Evolutionary conservation across 2,797 vertebrate genomes (phyloP).

Genomic region (Agapornis canus): DNA sequence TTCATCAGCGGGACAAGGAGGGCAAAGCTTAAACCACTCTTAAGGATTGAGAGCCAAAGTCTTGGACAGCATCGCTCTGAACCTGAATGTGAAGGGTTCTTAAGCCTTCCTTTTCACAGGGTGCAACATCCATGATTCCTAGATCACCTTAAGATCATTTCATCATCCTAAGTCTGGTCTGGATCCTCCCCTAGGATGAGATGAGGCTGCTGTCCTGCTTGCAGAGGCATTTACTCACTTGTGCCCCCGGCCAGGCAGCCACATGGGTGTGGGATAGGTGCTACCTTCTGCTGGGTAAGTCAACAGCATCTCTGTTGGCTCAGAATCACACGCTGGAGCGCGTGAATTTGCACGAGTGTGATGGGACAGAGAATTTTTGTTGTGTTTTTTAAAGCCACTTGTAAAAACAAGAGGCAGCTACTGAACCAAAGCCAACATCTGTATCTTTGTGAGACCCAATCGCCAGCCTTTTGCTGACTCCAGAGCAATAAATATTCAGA

Average conservation of each 20-base stretch:
- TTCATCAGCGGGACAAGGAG: background rate
- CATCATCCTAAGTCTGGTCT: background rate
- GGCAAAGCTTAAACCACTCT: background rate
- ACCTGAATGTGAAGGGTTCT: background rate
- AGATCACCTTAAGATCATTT: background rate
- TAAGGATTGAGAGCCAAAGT: background rate
- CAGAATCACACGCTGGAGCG: background rate
- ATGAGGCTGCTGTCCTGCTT: background rate
- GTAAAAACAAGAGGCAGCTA: conserved; percentile 58
- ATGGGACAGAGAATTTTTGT: conserved; percentile 3
- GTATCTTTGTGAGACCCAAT: conserved; percentile 46
- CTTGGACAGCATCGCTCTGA: background rate
- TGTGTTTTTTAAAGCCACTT: conserved; percentile 30
- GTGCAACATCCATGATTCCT: background rate
- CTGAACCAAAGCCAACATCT: conserved; percentile 23
- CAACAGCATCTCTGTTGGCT: background rate
- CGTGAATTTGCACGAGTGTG: background rate
- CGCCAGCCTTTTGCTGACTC: conserved; percentile 59
- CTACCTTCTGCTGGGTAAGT: background rate
- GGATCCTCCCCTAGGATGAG: background rate
- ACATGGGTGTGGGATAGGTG: background rate
- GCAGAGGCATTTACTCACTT: background rate
- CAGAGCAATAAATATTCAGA: conserved; percentile 50
- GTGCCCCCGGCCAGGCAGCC: background rate
- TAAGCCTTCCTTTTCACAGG: background rate